A percentile compares a stretch with the other conserved stretches of the same genome.
Conservation (phyloP, 2,888 invertebrate species). For the Philonicus albiceps region DNA sequence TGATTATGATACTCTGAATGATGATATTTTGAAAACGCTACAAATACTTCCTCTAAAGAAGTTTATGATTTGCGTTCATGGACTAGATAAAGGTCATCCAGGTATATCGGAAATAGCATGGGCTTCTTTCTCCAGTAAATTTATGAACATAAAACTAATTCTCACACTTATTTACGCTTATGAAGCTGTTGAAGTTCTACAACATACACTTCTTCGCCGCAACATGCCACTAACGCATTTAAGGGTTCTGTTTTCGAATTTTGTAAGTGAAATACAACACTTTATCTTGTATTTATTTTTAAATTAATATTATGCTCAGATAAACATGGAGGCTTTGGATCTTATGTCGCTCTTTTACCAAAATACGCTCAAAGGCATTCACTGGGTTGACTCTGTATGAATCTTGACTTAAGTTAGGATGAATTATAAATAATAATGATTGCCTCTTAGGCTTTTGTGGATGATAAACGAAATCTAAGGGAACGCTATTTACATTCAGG, state of each 20-base stretch:
- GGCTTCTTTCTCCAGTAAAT: conserved; percentile 66
- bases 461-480: conserved; percentile 57
- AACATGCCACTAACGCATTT: conserved; percentile 78
- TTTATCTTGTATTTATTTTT: conserved; percentile 50
- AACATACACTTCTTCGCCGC: conserved; percentile 70
- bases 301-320: conserved; percentile 51
- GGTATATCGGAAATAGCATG: conserved; percentile 72
- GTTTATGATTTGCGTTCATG: conserved; percentile 75
- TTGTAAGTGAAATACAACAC: conserved; percentile 59
- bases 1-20: conserved; percentile 61
- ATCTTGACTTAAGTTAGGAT: background rate
- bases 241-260: conserved; percentile 77
- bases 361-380: conserved; percentile 60
- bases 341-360: conserved; percentile 60
- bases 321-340: conserved; percentile 61
- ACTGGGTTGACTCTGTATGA: conserved; percentile 61
- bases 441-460: conserved; percentile 55
- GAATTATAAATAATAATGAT: background rate
- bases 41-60: conserved; percentile 65
- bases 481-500: conserved; percentile 56
- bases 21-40: conserved; percentile 59
- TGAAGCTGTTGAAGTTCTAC: conserved; percentile 70
- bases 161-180: conserved; percentile 70
- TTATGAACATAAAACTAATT: conserved; percentile 58
- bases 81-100: conserved; percentile 70